Evolutionary conservation across 2,113 vertebrate species (phyloP).

Genomic region (Stictonetta naevosa): DNA sequence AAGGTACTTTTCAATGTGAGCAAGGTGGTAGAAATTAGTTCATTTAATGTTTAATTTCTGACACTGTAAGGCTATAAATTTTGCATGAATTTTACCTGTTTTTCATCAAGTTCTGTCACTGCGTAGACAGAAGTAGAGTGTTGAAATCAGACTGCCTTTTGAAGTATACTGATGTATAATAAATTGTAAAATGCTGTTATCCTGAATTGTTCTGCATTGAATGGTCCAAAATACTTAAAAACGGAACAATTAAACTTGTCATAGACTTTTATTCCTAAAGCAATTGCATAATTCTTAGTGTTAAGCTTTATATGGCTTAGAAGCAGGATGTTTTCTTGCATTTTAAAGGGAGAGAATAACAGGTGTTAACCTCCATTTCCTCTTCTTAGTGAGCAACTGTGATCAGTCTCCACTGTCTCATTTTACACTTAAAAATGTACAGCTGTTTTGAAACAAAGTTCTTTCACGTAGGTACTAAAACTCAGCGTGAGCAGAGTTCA

Average conservation of each 20-base stretch:
- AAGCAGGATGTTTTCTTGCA: background rate
- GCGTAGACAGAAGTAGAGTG: background rate
- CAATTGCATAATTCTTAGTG: background rate
- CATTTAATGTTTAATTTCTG: background rate
- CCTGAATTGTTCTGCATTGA: background rate
- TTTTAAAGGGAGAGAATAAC: background rate
- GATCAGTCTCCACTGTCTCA: background rate
- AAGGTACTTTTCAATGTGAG: background rate
- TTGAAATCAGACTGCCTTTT: background rate
- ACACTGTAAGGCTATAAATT: background rate
- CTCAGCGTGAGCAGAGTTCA: background rate
- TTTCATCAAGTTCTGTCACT: background rate
- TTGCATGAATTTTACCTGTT: background rate
- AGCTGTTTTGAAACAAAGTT: background rate
- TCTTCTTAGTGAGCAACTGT: background rate
- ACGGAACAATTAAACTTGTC: background rate
- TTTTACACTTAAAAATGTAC: background rate
- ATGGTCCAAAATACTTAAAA: background rate
- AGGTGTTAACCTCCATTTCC: constrained; percentile 40
- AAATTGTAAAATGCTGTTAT: background rate
- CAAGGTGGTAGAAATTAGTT: background rate
- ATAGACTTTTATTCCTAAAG: background rate
- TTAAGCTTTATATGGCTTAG: background rate
- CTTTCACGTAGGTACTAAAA: background rate
- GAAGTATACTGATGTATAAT: background rate